phyloP scores from a whole-genome alignment of 2,113 vertebrate genomes.

The Pteronura brasiliensis region DNA sequence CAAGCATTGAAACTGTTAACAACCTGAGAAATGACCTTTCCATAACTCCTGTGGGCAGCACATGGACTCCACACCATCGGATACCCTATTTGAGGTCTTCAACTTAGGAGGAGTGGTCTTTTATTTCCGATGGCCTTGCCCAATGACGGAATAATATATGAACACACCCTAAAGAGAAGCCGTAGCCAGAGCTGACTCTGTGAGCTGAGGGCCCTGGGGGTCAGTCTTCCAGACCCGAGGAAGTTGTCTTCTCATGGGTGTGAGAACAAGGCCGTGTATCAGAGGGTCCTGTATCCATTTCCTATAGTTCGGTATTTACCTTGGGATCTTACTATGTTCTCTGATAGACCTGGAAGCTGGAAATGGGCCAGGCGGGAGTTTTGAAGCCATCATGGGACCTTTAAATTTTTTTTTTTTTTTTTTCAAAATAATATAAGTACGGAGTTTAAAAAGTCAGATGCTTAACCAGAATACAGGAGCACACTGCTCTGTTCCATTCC shows the following conservation, averaged over 20 bases:
- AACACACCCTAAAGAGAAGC: not conserved
- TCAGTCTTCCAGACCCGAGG: not conserved
- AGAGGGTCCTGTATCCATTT: not conserved
- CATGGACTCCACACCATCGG: not conserved
- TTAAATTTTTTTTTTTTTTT: not conserved
- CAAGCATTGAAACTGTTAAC: not conserved
- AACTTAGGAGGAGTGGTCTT: not conserved
- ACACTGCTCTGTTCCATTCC: not conserved
- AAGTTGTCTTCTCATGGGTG: not conserved
- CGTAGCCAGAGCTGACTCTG: not conserved
- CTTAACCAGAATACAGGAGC: not conserved
- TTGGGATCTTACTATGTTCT: not conserved
- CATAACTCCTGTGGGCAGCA: not conserved
- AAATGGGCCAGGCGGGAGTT: not conserved
- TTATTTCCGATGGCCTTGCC: not conserved
- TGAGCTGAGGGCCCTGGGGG: not conserved
- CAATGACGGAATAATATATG: not conserved
- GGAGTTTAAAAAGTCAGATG: not conserved
- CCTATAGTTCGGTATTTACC: not conserved
- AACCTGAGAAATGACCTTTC: not conserved
- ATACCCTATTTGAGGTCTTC: not conserved
- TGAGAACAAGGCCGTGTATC: not conserved
- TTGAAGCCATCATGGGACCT: not conserved
- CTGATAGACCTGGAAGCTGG: not conserved
- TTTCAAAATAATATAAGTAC: not conserved